Evolutionary conservation across 2,113 vertebrate species (phyloP).

Genomic region (Chamaea fasciata): DNA sequence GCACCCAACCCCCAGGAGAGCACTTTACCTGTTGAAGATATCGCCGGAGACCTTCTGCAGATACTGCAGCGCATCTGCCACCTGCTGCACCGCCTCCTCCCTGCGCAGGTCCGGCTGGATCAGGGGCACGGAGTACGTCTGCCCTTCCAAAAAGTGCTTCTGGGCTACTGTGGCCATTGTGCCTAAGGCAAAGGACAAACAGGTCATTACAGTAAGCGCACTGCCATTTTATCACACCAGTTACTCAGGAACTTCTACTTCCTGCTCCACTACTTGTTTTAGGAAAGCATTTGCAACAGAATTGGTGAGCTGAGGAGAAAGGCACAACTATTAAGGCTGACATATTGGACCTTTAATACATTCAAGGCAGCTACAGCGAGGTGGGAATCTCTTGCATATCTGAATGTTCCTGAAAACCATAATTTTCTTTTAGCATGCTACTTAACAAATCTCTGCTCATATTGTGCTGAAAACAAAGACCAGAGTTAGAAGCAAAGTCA

Average conservation of each 20-base stretch:
- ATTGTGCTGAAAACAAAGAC: neutral
- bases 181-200: constrained; percentile 1
- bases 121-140: constrained; percentile 87
- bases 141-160: constrained; percentile 83
- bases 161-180: constrained; percentile 76
- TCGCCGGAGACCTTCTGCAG: constrained; percentile 88
- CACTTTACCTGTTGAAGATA: constrained; percentile 88
- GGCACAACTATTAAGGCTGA: neutral
- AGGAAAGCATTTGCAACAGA: neutral
- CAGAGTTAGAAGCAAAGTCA: neutral
- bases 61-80: constrained; percentile 86
- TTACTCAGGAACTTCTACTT: neutral
- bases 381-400: neutral
- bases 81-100: constrained; percentile 92
- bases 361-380: neutral
- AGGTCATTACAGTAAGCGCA: neutral
- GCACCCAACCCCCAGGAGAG: neutral
- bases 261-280: neutral
- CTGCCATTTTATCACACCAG: neutral
- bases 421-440: neutral
- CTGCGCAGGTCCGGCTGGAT: constrained; percentile 90
- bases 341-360: neutral
- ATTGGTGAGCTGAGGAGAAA: neutral
- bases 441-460: neutral
- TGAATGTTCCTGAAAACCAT: neutral